Base-by-base conservation (phyloP, 2,797 vertebrate species). In the Crocidura indochinensis region DNA sequence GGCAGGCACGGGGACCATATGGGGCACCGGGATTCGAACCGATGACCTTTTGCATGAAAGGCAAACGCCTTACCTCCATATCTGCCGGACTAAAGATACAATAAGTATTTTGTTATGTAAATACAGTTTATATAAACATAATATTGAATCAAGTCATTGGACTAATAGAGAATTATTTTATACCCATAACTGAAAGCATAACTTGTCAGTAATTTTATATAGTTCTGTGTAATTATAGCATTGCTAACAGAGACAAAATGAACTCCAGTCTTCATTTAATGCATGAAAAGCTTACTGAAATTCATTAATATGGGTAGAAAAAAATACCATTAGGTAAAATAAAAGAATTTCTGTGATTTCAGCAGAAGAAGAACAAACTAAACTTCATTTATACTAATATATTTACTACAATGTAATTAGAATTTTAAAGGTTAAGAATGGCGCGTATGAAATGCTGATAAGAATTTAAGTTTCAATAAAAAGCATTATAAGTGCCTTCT, bases 81-180 rank as follows among this genome's bases (percentile, higher is more conserved):
- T n/a, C n/a, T n/a, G n/a, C n/a, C n/a, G n/a, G n/a, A n/a, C n/a
- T n/a, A 83, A 85, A 92, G 68, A 89, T 10, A 71, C 7, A 84
- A 74, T 31, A 72, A 79, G 56, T 74, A 65, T 60, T 24, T 82
- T n/a, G 49, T 19, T 47, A 80, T 15, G 9, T 76, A 73, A 85
- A 77, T 56, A 62, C 47, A 71, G 76, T 15, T 51, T 90, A 73
- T 72, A 56, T 38, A 81, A 65, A 93, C 38, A 84, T 69, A 29
- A 71, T 65, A 64, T 75, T 31, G 51, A 82, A 76, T 60, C 84
- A 24, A 84, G 83, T 27, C 53, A 56, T 93, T 64, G n/a, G 53
- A 56, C 53, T n/a, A 77, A 31, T 53, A 64, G 1, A 60, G 6
- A 44, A 67, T 47, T 76, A 78, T 73, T 87, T 62, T 84, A 79